phyloP scores from a whole-genome alignment of 1,140 invertebrate genomes.

The Drosophila sechellia region DNA sequence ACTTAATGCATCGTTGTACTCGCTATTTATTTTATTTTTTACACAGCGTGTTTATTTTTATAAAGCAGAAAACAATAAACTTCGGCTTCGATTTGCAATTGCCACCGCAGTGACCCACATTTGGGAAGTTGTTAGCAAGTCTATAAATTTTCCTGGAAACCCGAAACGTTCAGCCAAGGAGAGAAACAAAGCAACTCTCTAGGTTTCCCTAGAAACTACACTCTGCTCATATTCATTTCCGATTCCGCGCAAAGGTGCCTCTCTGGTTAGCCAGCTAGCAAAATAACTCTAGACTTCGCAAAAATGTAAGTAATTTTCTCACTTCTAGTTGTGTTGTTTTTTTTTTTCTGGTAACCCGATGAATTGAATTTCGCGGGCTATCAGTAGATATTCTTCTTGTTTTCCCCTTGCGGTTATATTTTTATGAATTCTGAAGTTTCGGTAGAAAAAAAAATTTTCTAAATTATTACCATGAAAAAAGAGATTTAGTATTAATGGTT shows the following conservation, averaged over 20 bases:
- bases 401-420: background rate
- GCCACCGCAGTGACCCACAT: slow-evolving; percentile 60
- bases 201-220: slow-evolving; percentile 36
- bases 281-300: slow-evolving; percentile 51
- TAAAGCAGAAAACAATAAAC: slow-evolving; percentile 70
- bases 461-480: too few relatives aligned
- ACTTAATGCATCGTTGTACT: slow-evolving; percentile 48
- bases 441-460: background rate
- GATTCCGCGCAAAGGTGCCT: slow-evolving; percentile 28
- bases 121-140: slow-evolving; percentile 47
- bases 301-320: slow-evolving; percentile 67
- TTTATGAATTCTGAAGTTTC: background rate
- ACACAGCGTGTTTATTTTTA: slow-evolving; percentile 71
- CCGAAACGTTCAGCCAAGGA: slow-evolving; percentile 27
- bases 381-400: background rate
- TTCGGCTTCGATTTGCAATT: slow-evolving; percentile 49
- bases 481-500: too few relatives aligned
- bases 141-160: slow-evolving; percentile 27
- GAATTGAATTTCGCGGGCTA: slow-evolving; percentile 27
- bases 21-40: slow-evolving; percentile 70
- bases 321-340: slow-evolving; percentile 5
- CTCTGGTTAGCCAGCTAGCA: slow-evolving; percentile 68
- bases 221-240: slow-evolving; percentile 43
- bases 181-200: background rate
- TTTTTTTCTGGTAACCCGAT: slow-evolving; percentile 45